Base-by-base conservation (phyloP, 1,140 invertebrate genomes). In the Orchestia grillus region DNA sequence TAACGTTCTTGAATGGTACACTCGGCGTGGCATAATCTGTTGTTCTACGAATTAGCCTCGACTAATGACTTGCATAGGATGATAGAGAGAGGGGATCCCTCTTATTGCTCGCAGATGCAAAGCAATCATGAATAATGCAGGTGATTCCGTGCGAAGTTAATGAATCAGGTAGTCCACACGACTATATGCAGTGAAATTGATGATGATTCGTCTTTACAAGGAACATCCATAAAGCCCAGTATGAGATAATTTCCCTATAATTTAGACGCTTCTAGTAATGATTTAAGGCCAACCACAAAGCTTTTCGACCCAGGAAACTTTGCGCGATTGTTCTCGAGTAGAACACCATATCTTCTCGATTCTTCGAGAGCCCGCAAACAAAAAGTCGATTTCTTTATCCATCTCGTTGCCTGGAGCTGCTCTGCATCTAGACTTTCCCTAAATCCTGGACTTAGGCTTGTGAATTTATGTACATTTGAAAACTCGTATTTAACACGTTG, bases 41-140 rank as follows among this genome's bases (percentile, higher is more conserved):
- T 77, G 62, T 77, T 77, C 62, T 77, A 77, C 62, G 62, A 77
- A 77, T 77, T 77, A 77, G 62, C 62, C 62, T 19, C 36, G 36
- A 36, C 62, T 77, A 77, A 77, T 77, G 15, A 77, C 62, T 77
- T 77, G 62, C 62, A 77, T 77, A 77, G 62, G 62, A 77, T 77
- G 62, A 77, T 77, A 77, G 62, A 77, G 62, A 77, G 62, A 77
- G 62, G 62, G 36, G 62, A 77, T 77, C 62, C 62, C 11, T 77
- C 62, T 1, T 77, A 42, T 91, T 91, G 41, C 44, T 91, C 42
- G 44, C 4, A 44, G 88, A 91, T 91, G 88, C 88, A 91, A 91
- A 91, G 88, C 28, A 11, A 91, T 91, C 88, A 91, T 91, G 88
- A 91, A 91, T 91, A 91, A 91, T 91, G 23, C 44, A 91, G 88